These are phyloP conservation scores for Nezara viridula DNA, from an alignment of 2,888 invertebrate genomes.

Conservation along the genomic window DNA sequence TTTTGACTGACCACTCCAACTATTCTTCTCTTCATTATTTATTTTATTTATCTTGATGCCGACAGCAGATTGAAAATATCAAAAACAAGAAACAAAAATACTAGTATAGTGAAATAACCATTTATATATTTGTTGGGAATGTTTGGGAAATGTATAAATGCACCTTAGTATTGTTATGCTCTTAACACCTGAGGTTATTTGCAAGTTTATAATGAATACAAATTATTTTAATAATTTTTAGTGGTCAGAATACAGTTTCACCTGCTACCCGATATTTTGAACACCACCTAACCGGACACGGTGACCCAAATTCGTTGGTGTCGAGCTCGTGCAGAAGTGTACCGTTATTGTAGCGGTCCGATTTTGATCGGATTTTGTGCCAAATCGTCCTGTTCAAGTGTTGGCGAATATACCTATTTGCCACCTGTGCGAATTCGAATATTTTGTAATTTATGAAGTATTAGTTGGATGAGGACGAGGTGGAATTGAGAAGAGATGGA, in stretches of 20 bases:
- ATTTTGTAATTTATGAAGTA: neutral
- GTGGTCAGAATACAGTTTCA: neutral
- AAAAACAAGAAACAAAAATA: too few relatives aligned
- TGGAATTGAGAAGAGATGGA: neutral
- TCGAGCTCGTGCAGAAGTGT: neutral
- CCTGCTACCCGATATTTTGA: neutral
- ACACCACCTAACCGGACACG: neutral
- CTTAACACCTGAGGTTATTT: too few relatives aligned
- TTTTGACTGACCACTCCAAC: too few relatives aligned
- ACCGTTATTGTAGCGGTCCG: constrained; percentile 30
- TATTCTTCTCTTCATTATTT: too few relatives aligned
- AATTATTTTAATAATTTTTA: neutral
- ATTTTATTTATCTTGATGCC: too few relatives aligned
- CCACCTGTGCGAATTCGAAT: too few relatives aligned
- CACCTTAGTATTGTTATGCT: too few relatives aligned
- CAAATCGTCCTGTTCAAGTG: neutral
- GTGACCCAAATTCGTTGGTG: neutral
- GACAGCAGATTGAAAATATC: too few relatives aligned
- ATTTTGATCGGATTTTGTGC: neutral
- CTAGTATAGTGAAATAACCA: too few relatives aligned
- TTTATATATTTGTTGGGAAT: too few relatives aligned
- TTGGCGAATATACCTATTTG: neutral
- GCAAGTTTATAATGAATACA: too few relatives aligned
- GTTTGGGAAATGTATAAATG: too few relatives aligned
- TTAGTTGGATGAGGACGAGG: neutral